Evolutionary conservation across 2,888 invertebrate genomes (phyloP).

Genomic region (Antheraea yamamai): DNA sequence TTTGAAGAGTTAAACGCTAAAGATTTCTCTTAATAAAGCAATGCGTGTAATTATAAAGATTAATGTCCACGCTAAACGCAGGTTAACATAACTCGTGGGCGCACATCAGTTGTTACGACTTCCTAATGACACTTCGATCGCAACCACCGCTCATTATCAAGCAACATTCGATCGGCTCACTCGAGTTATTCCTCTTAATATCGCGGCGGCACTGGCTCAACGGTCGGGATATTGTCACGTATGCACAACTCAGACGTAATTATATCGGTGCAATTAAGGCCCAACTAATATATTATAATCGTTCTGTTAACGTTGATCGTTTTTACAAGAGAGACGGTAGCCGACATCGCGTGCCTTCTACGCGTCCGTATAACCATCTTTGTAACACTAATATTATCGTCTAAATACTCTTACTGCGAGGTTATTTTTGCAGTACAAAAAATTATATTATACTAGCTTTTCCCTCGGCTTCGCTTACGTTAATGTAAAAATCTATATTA

Average conservation of each 20-base stretch:
- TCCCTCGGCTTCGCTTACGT: no score
- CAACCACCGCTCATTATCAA: slow-evolving; percentile 76
- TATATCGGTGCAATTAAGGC: slow-evolving; percentile 80
- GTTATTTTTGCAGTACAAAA: slow-evolving; percentile 1
- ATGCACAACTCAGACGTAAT: slow-evolving; percentile 72
- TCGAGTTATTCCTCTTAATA: slow-evolving; percentile 79
- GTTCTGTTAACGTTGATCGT: slow-evolving; percentile 73
- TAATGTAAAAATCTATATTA: no score
- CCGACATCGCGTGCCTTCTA: slow-evolving; percentile 60
- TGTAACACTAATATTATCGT: slow-evolving; percentile 7
- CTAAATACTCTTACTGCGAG: slow-evolving; percentile 1
- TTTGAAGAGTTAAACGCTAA: not conserved
- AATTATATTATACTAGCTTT: not conserved
- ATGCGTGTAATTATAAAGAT: slow-evolving; percentile 69
- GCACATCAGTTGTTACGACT: slow-evolving; percentile 75
- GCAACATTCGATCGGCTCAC: slow-evolving; percentile 76
- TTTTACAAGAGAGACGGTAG: slow-evolving; percentile 69
- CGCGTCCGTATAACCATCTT: slow-evolving; percentile 40
- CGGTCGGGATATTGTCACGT: slow-evolving; percentile 80
- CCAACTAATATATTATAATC: slow-evolving; percentile 82
- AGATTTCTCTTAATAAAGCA: slow-evolving; percentile 20
- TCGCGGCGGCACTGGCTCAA: slow-evolving; percentile 65
- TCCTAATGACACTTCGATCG: slow-evolving; percentile 82
- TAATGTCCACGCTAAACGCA: slow-evolving; percentile 65
- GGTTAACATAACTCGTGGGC: slow-evolving; percentile 72